Evolutionary conservation across 2,888 invertebrate genomes (phyloP).

Genomic region (Ochropleura leucogaster): DNA sequence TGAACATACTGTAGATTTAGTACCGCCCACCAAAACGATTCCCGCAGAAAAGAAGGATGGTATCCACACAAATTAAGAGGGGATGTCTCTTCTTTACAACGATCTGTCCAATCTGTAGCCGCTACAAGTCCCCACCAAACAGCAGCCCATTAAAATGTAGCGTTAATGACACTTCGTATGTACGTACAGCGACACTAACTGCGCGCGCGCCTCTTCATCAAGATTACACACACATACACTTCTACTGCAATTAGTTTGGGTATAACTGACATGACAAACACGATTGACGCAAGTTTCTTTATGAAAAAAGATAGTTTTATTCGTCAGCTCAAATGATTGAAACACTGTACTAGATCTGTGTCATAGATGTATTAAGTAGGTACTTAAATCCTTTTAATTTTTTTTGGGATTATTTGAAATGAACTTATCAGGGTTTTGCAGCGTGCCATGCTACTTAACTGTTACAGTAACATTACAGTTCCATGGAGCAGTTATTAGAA

Average conservation of each 20-base stretch:
- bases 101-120: background rate
- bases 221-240: conserved; percentile 46
- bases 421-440: background rate
- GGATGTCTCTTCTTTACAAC: background rate
- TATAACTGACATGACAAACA: conserved; percentile 37
- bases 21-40: background rate
- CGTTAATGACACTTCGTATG: conserved; percentile 40
- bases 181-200: conserved; percentile 30
- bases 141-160: conserved; percentile 41
- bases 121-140: background rate
- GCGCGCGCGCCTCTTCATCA: conserved; percentile 71
- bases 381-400: background rate
- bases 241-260: conserved; percentile 53
- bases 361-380: background rate
- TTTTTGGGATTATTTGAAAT: background rate
- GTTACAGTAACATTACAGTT: background rate
- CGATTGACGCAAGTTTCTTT: background rate
- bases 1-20: background rate
- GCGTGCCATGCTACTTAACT: background rate
- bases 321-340: background rate
- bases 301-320: background rate
- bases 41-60: background rate
- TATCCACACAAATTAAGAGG: background rate
- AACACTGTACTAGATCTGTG: background rate
- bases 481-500: background rate